Percentiles rank a stretch among this genome's conserved stretches.
Conservation (phyloP, 2,113 vertebrate species). For the Microcebus ravelobensis region DNA sequence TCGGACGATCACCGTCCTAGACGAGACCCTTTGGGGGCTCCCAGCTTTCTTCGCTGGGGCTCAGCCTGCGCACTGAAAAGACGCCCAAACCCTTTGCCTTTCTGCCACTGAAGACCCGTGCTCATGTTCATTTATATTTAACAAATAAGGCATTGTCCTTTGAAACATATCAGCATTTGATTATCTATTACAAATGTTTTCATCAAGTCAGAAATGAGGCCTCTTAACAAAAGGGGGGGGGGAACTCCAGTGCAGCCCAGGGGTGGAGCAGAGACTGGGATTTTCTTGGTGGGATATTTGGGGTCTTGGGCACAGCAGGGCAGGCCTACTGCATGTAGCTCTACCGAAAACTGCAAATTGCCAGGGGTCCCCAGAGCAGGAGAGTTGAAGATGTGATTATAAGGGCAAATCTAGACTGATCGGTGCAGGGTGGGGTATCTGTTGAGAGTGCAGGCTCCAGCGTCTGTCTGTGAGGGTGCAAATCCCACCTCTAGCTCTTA, state of each 20-base stretch:
- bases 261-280: neutral
- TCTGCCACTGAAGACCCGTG: conserved; percentile 84
- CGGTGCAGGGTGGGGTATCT: neutral
- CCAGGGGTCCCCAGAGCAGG: too few relatives aligned
- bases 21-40: conserved; percentile 95
- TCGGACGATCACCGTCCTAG: conserved; percentile 91
- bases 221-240: conserved; percentile 83
- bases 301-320: neutral
- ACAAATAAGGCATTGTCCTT: conserved; percentile 90
- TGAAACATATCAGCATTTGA: conserved; percentile 90
- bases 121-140: conserved; percentile 94
- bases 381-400: neutral
- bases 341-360: neutral
- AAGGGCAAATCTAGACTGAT: neutral
- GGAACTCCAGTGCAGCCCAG: neutral
- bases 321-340: neutral
- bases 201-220: conserved; percentile 87
- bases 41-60: conserved; percentile 91
- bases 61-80: conserved; percentile 92
- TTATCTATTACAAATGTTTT: conserved; percentile 91
- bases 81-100: conserved; percentile 87
- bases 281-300: neutral
- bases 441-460: fast-evolving
- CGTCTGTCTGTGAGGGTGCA: neutral
- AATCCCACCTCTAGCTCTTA: neutral